Base-by-base conservation (phyloP, 2,888 invertebrate genomes). In the Heteromurus nitidus region DNA sequence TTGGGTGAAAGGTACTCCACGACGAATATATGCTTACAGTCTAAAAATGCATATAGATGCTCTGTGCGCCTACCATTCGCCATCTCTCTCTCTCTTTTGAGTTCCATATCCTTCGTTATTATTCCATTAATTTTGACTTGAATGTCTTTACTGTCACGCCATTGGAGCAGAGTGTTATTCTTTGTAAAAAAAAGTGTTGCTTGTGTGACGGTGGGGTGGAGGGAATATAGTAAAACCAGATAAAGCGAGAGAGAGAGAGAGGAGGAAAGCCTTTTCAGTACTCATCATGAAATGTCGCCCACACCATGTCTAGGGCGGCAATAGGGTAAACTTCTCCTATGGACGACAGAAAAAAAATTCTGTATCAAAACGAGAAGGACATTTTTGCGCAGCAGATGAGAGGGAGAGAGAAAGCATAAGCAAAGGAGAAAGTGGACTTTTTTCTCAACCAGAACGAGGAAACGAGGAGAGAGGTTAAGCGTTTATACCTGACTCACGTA, bases 121-220 rank as follows among this genome's bases (percentile, higher is more conserved):
- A 75, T 75, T 67, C 67, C 75, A 75, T 75, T 75, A 75, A 75
- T 65, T 75, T 75, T 67, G 55, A 67, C 65, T 67, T 58, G 67
- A 75, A 53, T 42, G 75, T 75, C 75, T 28, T 75, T 53, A 72
- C 72, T 36, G 72, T 62, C 72, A 72, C 70, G 72, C 72, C 47
- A 47, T 47, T 62, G 47, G 42, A 44, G n/a, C 53, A 7, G 44
- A 31, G 36, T n/a, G 64, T 64, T 36, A 31, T 64, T 64, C 36
- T 36, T 50, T n/a, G 36, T 62, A 62, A n/a, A n/a, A n/a, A n/a
- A n/a, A 24, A 24, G 62, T 28, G 62, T 62, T 28, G 62, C 30
- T 28, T 3, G 28, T 18, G 20, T n/a, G 3, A 64, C n/a, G 36
- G 2, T 24, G 53, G 28, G 47, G 22, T n/a, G 68, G 20, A 30